phyloP scores from a whole-genome alignment of 2,888 invertebrate genomes.

The Lottia scabra region DNA sequence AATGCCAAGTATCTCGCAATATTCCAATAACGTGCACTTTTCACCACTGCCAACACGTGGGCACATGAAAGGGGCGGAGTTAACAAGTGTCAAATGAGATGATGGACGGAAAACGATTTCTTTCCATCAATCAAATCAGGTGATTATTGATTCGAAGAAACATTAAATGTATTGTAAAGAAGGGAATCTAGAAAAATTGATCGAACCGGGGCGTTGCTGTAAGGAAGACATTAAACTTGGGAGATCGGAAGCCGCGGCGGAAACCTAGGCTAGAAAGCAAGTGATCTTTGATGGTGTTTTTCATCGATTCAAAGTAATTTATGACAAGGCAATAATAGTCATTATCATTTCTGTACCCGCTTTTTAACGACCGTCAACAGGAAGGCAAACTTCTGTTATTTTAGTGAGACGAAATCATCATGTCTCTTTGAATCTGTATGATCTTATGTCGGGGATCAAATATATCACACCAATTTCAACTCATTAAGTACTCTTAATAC shows the following conservation, averaged over 20 bases:
- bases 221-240: neutral
- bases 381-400: neutral
- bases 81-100: neutral
- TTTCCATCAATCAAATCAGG: neutral
- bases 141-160: neutral
- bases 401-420: too few species aligned
- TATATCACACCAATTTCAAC: too few species aligned
- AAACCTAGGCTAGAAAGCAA: slow-evolving; percentile 1
- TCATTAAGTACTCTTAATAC: too few species aligned
- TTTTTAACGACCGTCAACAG: slow-evolving; percentile 2
- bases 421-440: too few species aligned
- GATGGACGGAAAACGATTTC: neutral
- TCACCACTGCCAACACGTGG: neutral
- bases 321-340: neutral
- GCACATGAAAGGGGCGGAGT: neutral
- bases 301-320: slow-evolving; percentile 1
- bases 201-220: slow-evolving; percentile 1
- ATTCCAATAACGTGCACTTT: neutral
- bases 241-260: neutral
- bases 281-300: slow-evolving; percentile 1
- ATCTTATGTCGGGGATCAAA: too few species aligned
- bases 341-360: neutral
- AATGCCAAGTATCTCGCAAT: neutral
- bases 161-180: neutral
- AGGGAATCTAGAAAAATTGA: neutral